Base-by-base conservation (phyloP, 2,797 vertebrate genomes). In the Apodemus agrarius region DNA sequence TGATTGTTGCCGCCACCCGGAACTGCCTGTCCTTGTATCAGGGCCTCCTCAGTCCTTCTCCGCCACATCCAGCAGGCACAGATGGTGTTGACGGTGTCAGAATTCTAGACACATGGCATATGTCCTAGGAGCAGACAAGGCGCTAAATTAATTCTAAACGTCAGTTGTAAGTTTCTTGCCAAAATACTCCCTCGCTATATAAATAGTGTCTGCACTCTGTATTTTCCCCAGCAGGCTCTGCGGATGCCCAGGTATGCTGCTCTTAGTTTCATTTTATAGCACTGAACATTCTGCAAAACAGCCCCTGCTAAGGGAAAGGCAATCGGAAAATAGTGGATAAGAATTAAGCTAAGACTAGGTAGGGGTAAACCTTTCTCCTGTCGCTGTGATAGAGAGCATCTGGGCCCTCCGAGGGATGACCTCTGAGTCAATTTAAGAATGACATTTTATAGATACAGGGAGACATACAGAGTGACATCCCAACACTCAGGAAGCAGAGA, bases 71-170 rank as follows among this genome's bases (percentile, higher is more conserved):
- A 86, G 74, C 94, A 81, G 1, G 37, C 91, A 13, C 97, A 91
- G 65, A 59, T 24, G 91, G 91, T 90, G 86, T 54, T 82, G 92
- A 93, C 57, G 54, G 88, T 92, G 95, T 94, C 92, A 69, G 67
- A 46, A 91, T 97, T 97, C 96, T 90, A 97, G 97, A 96, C 95
- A 85, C 92, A 76, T 12, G 97, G 46, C 97, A 95, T 97, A 97
- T 97, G 96, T 96, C 89, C 96, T 97, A 75, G 54, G 79, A 98
- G 97, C 21, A 97, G 95, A 97, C 94, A 95, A 75, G 85, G 94
- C 31, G 89, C 95, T 95, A 94, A 98, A 97, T 98, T 97, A 97
- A 97, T 97, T 96, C 97, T 82, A 89, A 94, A 96, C 21, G 87
- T 92, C 52, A 84, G 63, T 97, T 91, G 78, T 83, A 67, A 54